Base-by-base conservation (phyloP, 2,888 invertebrate species). In the Ariolimax columbianus region DNA sequence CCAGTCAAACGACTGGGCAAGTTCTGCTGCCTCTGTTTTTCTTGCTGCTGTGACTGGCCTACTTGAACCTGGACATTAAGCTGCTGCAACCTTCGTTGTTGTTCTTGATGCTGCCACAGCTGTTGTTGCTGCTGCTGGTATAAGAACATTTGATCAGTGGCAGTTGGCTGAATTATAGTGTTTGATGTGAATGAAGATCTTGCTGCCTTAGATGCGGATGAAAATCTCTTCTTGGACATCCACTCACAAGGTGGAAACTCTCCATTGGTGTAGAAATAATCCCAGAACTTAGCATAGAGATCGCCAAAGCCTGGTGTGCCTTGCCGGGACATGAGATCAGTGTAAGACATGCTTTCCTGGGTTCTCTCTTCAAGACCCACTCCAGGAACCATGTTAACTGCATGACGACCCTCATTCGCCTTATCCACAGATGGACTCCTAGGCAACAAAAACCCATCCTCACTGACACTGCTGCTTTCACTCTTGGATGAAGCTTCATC, bases 221-320 rank as follows among this genome's bases (percentile, higher is more conserved):
- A 81, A 55, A 47, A 43, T 70, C 68, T 68, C 23, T 68, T 66
- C 38, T 72, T 72, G 55, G 73, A 26, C 30, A 72, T 73, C 84
- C 79, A 79, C 43, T 79, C 70, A 47, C 88, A 85, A 33, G 92
- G 91, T 40, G 92, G 92, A 85, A 91, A 92, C 59, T 89, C 87
- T 79, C 92, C 92, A 87, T 89, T 87, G 11, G 87, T 86, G 84
- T 92, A 91, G 87, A 91, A 91, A 84, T 91, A 91, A 81, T 91
- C 91, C 91, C 91, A 92, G 86, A 92, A 92, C 68, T 90, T 89
- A n/a, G 90, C 88, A 80, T 92, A 91, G 47, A 84, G 87, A 77
- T 87, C 86, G 70, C 85, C 84, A 83, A 89, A 90, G 17, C 87
- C 89, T 66, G 90, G 87, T 36, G 86, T 85, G 72, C 86, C 79